Evolutionary conservation across 2,113 vertebrate genomes (phyloP).

Genomic region (Sisor rabdophorus): DNA sequence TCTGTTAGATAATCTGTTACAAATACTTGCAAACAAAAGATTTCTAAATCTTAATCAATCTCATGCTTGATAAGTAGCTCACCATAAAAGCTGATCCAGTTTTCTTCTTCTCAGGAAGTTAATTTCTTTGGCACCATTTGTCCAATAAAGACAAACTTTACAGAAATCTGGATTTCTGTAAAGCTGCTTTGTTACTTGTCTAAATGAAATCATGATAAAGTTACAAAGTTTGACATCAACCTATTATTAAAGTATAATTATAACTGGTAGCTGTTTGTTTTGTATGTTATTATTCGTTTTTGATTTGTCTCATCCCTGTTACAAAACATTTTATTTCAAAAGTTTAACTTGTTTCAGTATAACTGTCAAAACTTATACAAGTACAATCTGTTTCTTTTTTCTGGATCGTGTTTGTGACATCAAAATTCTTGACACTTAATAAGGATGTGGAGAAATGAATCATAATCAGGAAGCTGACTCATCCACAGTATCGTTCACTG

Average conservation of each 20-base stretch:
- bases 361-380: not conserved
- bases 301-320: not conserved
- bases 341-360: constrained; percentile 5
- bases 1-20: too few relatives aligned
- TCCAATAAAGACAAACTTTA: not conserved
- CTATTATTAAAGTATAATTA: not conserved
- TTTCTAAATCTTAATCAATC: too few relatives aligned
- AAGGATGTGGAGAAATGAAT: constrained; percentile 10
- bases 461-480: constrained; percentile 9
- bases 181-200: not conserved
- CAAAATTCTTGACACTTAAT: constrained; percentile 10
- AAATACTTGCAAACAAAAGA: too few relatives aligned
- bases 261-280: not conserved
- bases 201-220: not conserved
- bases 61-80: too few relatives aligned
- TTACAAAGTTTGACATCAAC: not conserved
- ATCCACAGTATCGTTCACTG: not conserved
- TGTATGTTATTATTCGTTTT: too few relatives aligned
- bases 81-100: too few relatives aligned
- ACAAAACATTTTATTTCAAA: not conserved
- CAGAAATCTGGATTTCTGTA: not conserved
- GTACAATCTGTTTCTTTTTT: not conserved
- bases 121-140: not conserved
- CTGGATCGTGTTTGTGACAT: constrained; percentile 3
- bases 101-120: not conserved